phyloP scores from a whole-genome alignment of 2,888 invertebrate genomes.

The Myopa tessellatipennis region DNA sequence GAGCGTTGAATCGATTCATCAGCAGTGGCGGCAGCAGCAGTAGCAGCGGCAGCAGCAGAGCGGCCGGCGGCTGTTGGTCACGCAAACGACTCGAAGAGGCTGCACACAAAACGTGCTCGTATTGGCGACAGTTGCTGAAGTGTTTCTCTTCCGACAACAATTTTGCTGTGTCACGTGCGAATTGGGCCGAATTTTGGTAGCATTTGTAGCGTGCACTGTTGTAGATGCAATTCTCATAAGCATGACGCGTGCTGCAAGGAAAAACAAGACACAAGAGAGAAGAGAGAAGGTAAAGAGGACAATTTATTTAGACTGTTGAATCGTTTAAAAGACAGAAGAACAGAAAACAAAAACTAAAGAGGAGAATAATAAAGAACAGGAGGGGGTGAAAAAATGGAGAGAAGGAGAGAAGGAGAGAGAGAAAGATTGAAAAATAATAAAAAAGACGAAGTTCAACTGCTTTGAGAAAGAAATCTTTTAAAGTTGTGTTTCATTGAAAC shows the following conservation, averaged over 20 bases:
- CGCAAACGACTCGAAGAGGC: neutral
- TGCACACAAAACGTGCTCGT: slow-evolving; percentile 58
- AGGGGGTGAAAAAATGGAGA: too few relatives aligned
- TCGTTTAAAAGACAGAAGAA: too few relatives aligned
- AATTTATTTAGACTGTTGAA: neutral
- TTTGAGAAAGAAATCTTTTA: too few relatives aligned
- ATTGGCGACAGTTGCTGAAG: slow-evolving; percentile 63
- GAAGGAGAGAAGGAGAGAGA: too few relatives aligned
- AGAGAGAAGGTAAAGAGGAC: neutral
- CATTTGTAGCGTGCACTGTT: slow-evolving; percentile 67
- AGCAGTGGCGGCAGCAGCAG: slow-evolving; percentile 4
- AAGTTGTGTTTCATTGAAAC: too few relatives aligned
- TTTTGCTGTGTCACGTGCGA: slow-evolving; percentile 65
- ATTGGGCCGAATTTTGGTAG: slow-evolving; percentile 63
- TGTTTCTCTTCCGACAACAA: slow-evolving; percentile 66
- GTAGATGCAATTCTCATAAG: slow-evolving; percentile 67
- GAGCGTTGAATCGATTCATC: slow-evolving; percentile 8
- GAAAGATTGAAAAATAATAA: too few relatives aligned
- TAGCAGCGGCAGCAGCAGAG: neutral
- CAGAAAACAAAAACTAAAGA: too few relatives aligned
- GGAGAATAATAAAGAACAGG: too few relatives aligned
- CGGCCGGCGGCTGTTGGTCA: neutral
- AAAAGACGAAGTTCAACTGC: too few relatives aligned
- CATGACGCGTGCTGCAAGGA: slow-evolving; percentile 63
- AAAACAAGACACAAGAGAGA: slow-evolving; percentile 5